Evolutionary conservation across 1,140 invertebrate genomes (phyloP), one percentile per base, ranked within the genome.

Genomic region (Laupala kohalensis): DNA sequence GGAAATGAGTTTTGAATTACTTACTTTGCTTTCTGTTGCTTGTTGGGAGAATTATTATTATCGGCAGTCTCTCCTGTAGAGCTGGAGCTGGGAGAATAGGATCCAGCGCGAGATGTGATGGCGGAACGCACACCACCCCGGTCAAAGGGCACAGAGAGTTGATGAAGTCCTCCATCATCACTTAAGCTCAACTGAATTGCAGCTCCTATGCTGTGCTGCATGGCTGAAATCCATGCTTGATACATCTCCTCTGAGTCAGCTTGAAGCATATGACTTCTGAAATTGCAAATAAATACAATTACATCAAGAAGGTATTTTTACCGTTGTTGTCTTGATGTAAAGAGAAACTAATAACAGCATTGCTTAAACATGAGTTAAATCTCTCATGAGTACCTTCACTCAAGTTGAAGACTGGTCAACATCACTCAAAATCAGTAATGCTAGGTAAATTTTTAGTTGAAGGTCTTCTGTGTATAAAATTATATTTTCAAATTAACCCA

Each of bases 171-270:
- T 23, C 71, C 66, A 19, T 69, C 71, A 27, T 77, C 74, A 67
- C 79, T 76, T 72, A 80, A 76, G 26, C 83, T 83, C 73, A 82
- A 84, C 76, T 94, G 91, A 74, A 93, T 90, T 6, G 92, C 93
- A 29, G 88, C 87, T 24, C 92, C 88, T 75, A 95, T 95, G 6
- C 90, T 91, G 76, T 89, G 87, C 79, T 98, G 95, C 74, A 98
- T 83, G 0, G 95, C 91, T n/a, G 85, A 82, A 9, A 97, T 90
- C 96, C 96, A 99, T 5, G 86, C 84, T 71, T 90, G 86, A 75
- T 93, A 91, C 83, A 94, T 91, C 76, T 94, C 90, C 75, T 97
- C 94, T 0, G 92, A 95, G 78, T 98, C 96, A 2, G 96, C 96
- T 88, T 99, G 96, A 2, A 98, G 84, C 79, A 97, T 92, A 81